Evolutionary conservation across 2,888 invertebrate species (phyloP).

Genomic region (Augochlorella aurata): DNA sequence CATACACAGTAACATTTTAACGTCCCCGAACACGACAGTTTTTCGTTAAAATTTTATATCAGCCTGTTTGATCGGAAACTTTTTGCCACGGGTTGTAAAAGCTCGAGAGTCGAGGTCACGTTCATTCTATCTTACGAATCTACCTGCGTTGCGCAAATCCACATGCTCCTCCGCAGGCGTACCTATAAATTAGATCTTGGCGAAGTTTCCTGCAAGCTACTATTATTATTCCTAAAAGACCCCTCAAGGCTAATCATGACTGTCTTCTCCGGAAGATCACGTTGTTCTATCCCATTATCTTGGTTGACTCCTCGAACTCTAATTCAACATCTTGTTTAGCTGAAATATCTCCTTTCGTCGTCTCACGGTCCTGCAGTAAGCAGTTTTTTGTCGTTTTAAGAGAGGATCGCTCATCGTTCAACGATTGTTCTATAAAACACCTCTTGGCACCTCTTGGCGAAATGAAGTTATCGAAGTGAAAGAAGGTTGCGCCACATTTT

Average conservation of each 20-base stretch:
- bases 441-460: too few relatives aligned
- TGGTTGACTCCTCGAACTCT: not conserved
- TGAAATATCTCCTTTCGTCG: too few relatives aligned
- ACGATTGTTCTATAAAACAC: too few relatives aligned
- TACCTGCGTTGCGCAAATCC: not conserved
- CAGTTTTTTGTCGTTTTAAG: too few relatives aligned
- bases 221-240: not conserved
- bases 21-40: too few relatives aligned
- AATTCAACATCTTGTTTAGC: not conserved
- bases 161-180: not conserved
- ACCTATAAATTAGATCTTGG: slow-evolving; percentile 5
- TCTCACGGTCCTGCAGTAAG: too few relatives aligned
- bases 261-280: not conserved
- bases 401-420: too few relatives aligned
- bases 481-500: too few relatives aligned
- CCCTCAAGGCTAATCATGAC: slow-evolving; percentile 2
- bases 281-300: not conserved
- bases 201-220: not conserved
- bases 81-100: too few relatives aligned
- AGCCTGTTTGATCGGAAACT: not conserved
- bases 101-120: not conserved
- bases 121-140: not conserved
- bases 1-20: too few relatives aligned
- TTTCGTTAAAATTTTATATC: too few relatives aligned
- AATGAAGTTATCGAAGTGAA: too few relatives aligned